These are phyloP conservation scores for Gasterosteus aculeatus DNA, from an alignment of 2,113 vertebrate species.

Conservation along the genomic window DNA sequence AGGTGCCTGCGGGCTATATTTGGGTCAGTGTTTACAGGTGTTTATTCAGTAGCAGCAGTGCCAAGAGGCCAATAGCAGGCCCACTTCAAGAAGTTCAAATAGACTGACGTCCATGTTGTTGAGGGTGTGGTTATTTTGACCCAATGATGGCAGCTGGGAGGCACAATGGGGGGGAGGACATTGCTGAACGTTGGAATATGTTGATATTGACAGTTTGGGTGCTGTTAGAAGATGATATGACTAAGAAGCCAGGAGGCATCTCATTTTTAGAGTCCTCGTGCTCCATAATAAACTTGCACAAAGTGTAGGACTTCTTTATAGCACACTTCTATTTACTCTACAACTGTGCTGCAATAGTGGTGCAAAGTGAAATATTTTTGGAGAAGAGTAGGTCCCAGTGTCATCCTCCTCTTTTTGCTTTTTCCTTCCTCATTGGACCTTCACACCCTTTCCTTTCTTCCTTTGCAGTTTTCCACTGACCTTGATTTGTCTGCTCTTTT, in stretches of 20 bases:
- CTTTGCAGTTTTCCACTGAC: conserved; percentile 38
- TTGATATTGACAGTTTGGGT: neutral
- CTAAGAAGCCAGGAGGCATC: neutral
- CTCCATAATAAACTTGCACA: neutral
- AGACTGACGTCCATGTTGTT: conserved; percentile 57
- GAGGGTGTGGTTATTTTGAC: conserved; percentile 61
- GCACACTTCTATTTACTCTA: neutral
- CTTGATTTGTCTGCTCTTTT: conserved; percentile 33
- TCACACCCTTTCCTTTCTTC: neutral
- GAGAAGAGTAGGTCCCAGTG: neutral
- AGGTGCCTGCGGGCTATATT: conserved; percentile 71
- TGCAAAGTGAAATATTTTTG: neutral
- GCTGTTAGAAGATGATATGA: neutral
- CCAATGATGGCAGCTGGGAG: conserved; percentile 20
- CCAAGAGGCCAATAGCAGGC: conserved; percentile 73
- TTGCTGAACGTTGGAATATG: neutral
- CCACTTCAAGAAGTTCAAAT: conserved; percentile 74
- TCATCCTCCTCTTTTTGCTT: conserved; percentile 37
- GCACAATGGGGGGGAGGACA: conserved; percentile 13
- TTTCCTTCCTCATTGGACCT: conserved; percentile 16
- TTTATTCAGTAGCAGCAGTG: conserved; percentile 60
- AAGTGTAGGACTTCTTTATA: neutral
- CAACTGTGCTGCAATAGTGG: neutral
- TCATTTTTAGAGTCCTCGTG: neutral
- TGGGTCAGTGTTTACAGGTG: conserved; percentile 70